A percentile compares a stretch with the other conserved stretches of the same genome.
Evolutionary conservation across 2,113 vertebrate genomes (phyloP).

Genomic region (Lamprotornis superbus): DNA sequence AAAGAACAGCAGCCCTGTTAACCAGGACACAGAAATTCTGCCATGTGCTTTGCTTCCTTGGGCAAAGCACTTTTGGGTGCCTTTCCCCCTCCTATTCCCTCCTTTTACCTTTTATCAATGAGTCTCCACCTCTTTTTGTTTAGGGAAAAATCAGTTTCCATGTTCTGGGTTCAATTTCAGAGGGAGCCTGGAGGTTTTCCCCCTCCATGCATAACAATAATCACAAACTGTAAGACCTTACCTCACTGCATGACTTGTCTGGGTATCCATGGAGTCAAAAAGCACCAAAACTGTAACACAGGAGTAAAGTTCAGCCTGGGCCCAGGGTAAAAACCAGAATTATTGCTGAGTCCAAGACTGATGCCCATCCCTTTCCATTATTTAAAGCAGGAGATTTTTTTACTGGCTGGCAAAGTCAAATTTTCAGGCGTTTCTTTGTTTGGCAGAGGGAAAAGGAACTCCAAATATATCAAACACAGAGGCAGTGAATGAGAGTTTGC

Average conservation of each 20-base stretch:
- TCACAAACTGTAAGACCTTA: not conserved
- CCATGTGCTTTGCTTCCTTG: not conserved
- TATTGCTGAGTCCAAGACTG: not conserved
- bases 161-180: not conserved
- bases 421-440: conserved; percentile 22
- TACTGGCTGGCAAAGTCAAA: not conserved
- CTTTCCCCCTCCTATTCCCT: not conserved
- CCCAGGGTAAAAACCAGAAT: not conserved
- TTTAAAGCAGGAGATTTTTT: not conserved
- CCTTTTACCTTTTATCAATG: not conserved
- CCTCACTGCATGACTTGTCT: not conserved
- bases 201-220: not conserved
- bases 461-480: not conserved
- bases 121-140: not conserved
- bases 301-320: not conserved
- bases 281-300: not conserved
- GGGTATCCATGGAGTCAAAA: not conserved
- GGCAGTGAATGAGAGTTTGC: not conserved
- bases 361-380: not conserved
- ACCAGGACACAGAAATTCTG: not conserved
- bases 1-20: not conserved
- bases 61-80: not conserved
- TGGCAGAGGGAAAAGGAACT: conserved; percentile 7
- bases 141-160: not conserved
- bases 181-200: not conserved